These are phyloP conservation scores for Calidris pugnax DNA, from an alignment of 2,113 vertebrate genomes.

Conservation along the genomic window DNA sequence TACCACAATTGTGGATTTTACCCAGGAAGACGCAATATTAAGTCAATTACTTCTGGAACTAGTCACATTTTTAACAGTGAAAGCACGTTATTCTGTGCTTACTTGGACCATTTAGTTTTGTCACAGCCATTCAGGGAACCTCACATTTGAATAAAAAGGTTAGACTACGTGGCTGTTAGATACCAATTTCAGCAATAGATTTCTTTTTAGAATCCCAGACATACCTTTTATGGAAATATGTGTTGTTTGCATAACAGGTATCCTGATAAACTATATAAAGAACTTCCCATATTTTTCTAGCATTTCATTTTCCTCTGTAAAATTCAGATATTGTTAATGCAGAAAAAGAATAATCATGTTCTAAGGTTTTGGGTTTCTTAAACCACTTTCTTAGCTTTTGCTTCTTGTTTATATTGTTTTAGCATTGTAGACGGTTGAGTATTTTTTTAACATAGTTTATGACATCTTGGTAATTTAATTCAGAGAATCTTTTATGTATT, in stretches of 20 bases:
- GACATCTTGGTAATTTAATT: slow-evolving; percentile 25
- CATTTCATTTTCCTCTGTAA: neutral
- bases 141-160: neutral
- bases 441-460: neutral
- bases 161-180: neutral
- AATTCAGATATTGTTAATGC: neutral
- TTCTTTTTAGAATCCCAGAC: neutral
- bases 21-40: neutral
- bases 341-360: neutral
- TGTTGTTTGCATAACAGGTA: neutral
- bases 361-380: neutral
- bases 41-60: neutral
- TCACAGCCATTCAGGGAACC: neutral
- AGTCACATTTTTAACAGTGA: neutral
- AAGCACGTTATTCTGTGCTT: neutral
- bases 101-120: neutral
- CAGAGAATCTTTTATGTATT: neutral
- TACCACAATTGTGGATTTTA: neutral
- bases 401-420: neutral
- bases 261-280: neutral
- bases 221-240: neutral
- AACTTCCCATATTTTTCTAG: neutral
- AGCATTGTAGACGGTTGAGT: neutral
- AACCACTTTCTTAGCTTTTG: neutral
- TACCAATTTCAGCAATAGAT: neutral